Evolutionary conservation across 64 coral and sea anemone species (phyloP).

Genomic region (Stichodactyla helianthus): DNA sequence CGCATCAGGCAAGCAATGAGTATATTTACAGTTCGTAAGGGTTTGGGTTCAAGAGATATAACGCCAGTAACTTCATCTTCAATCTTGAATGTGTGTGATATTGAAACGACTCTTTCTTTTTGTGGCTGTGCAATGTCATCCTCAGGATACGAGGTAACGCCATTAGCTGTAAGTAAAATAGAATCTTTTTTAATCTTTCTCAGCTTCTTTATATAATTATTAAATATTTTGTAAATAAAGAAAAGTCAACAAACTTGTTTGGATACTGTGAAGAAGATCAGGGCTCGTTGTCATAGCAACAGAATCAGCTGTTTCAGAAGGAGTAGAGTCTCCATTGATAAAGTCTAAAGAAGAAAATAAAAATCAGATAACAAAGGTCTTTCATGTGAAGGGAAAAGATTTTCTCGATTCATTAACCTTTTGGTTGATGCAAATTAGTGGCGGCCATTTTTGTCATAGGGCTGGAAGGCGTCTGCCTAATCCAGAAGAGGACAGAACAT

Average conservation of each 20-base stretch:
- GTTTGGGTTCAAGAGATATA: background rate
- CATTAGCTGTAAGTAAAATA: background rate
- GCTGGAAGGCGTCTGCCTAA: too few species aligned
- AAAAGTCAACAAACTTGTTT: background rate
- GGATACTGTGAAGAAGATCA: background rate
- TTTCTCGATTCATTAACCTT: too few species aligned
- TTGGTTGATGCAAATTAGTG: too few species aligned
- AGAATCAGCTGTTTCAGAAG: background rate
- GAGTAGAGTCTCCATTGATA: background rate
- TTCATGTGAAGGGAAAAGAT: too few species aligned
- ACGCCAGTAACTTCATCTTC: background rate
- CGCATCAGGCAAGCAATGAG: too few species aligned
- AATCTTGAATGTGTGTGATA: background rate
- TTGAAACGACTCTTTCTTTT: background rate
- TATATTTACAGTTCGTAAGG: background rate
- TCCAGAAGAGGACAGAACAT: too few species aligned
- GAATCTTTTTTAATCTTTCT: background rate
- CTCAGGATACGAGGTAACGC: background rate
- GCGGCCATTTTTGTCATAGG: too few species aligned
- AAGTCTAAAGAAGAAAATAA: background rate
- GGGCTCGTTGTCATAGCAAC: background rate
- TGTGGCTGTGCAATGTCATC: background rate
- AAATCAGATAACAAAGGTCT: too few species aligned
- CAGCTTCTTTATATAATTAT: too few species aligned
- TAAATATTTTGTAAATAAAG: too few species aligned